These are phyloP conservation scores for Melanostigma gelatinosum DNA, from an alignment of 2,113 vertebrate genomes.

Conservation along the genomic window DNA sequence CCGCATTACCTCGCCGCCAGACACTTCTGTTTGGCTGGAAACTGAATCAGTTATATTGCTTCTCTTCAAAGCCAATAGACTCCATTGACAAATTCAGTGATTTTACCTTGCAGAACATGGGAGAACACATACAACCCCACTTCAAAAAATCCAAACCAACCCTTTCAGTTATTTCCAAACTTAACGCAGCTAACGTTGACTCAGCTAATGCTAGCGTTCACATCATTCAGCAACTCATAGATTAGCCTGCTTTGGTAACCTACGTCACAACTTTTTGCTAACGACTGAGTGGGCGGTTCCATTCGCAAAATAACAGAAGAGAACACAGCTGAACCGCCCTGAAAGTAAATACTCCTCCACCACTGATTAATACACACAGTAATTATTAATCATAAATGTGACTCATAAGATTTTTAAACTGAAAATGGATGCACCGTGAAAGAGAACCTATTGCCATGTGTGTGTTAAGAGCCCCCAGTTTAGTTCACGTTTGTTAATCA, in stretches of 20 bases:
- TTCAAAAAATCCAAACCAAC: background rate
- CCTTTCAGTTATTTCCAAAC: background rate
- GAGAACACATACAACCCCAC: background rate
- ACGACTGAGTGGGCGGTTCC: background rate
- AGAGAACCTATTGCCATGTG: slow-evolving; percentile 2
- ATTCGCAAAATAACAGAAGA: background rate
- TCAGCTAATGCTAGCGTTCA: background rate
- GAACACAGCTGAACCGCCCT: background rate
- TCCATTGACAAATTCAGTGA: background rate
- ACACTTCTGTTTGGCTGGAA: background rate
- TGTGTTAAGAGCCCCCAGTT: background rate
- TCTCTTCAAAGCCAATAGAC: background rate
- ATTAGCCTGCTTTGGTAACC: background rate
- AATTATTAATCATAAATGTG: background rate
- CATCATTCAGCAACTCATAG: background rate
- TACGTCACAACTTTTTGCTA: background rate
- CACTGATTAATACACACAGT: background rate
- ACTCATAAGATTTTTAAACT: background rate
- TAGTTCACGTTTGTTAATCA: slow-evolving; percentile 13
- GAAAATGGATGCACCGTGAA: background rate
- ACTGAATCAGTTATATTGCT: too few relatives aligned
- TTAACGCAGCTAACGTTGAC: background rate
- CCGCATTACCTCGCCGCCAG: background rate
- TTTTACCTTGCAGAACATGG: background rate
- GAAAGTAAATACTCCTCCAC: background rate